phyloP scores from a whole-genome alignment of 2,888 invertebrate genomes.

The Phortica magna region DNA sequence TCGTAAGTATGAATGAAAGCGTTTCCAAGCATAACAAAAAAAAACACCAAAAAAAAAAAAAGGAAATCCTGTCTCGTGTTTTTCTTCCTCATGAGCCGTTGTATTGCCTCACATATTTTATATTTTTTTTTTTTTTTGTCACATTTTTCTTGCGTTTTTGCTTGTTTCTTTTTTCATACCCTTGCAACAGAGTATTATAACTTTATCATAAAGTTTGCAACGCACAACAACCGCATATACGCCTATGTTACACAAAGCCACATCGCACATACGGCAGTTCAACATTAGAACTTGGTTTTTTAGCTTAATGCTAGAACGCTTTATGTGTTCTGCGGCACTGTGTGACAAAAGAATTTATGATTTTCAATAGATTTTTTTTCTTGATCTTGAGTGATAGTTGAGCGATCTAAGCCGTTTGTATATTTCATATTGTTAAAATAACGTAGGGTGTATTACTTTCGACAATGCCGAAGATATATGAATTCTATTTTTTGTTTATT shows the following conservation, averaged over 20 bases:
- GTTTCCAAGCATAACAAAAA: slow-evolving; percentile 39
- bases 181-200: background rate
- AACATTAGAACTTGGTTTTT: too few species aligned
- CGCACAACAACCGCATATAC: too few species aligned
- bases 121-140: slow-evolving; percentile 6
- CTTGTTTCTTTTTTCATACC: background rate
- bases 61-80: background rate
- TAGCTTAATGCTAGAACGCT: too few species aligned
- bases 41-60: slow-evolving; percentile 11
- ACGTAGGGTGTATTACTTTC: too few species aligned
- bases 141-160: background rate
- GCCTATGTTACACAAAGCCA: too few species aligned
- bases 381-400: too few species aligned
- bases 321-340: too few species aligned
- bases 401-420: too few species aligned
- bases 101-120: background rate
- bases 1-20: slow-evolving; percentile 54
- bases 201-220: background rate
- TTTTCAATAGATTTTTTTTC: too few species aligned
- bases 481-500: slow-evolving; percentile 21
- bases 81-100: background rate
- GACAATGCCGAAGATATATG: background rate
- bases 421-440: too few species aligned
- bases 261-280: too few species aligned
- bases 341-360: too few species aligned